Evolutionary conservation across 2,888 invertebrate species (phyloP), one percentile per base, ranked within the genome.

Genomic region (Chrysolina haemoptera): DNA sequence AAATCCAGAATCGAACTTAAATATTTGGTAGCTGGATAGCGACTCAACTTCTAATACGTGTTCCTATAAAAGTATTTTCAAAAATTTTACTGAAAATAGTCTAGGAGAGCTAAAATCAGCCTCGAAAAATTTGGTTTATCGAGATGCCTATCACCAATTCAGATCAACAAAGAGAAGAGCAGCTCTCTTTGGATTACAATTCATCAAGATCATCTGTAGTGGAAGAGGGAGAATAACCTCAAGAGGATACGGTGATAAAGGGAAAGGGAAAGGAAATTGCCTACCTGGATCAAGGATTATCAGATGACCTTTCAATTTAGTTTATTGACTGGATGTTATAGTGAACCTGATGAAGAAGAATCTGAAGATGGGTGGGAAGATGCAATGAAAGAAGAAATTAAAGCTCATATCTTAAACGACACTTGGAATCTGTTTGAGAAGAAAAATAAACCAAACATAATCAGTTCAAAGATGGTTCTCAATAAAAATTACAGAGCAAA

Each of bases 401-500:
- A n/a, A 14, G 12, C 55, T 22, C 22, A 55, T n/a, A n/a, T 55
- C 8, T 2, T 5, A 18, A 65, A 66, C n/a, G 35, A 40, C 16
- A 66, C 66, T 9, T 66, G 50, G 66, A 66, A 66, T 2, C 3
- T 66, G 12, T 18, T 14, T 18, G 14, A 66, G 9, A 48, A 20
- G 11, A 40, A 16, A 9, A 35, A 66, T 40, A 18, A 40, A 50
- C 18, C 11, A 53, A 67, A 67, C 9, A 14, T 66, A 3, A 50
- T 66, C 22, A 27, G n/a, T 35, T 66, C 6, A 20, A 66, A 27
- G 27, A 10, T n/a, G n/a, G n/a, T n/a, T n/a, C n/a, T n/a, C n/a
- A n/a, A n/a, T n/a, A n/a, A 67, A 16, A 67, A 67, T 20, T 20
- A 46, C 40, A 22, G 14, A 27, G 35, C 66, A 20, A 12, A 67